Evolutionary conservation across 2,888 invertebrate species (phyloP).

Genomic region (Parnassius orleans): DNA sequence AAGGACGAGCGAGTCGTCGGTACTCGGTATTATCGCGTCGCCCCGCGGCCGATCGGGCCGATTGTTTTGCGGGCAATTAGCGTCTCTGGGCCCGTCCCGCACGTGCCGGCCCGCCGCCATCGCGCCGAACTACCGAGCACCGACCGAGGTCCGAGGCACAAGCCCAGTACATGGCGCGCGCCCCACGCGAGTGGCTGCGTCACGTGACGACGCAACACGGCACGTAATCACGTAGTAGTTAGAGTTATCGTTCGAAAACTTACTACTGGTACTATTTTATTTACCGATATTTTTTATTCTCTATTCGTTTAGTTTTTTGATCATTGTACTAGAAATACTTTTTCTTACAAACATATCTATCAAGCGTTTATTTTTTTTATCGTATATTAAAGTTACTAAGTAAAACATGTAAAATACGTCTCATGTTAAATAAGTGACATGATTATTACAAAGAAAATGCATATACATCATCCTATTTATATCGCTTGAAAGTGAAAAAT

Average conservation of each 20-base stretch:
- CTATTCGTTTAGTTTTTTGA: background rate
- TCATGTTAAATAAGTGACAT: no score
- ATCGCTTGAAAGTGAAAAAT: background rate
- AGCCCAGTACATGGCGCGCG: conserved; percentile 72
- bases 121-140: conserved; percentile 32
- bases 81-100: conserved; percentile 52
- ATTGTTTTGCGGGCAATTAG: conserved; percentile 80
- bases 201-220: conserved; percentile 25
- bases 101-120: conserved; percentile 55
- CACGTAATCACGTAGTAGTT: conserved; percentile 14
- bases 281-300: conserved; percentile 15
- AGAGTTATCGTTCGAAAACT: conserved; percentile 14
- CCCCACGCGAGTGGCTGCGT: conserved; percentile 69
- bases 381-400: no score
- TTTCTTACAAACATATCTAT: no score
- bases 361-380: no score
- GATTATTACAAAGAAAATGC: no score
- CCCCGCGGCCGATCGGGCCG: conserved; percentile 54
- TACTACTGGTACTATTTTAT: conserved; percentile 43
- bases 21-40: conserved; percentile 46
- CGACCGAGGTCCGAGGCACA: conserved; percentile 28
- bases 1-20: conserved; percentile 45
- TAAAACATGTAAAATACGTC: no score
- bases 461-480: no score
- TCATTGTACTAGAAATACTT: no score